Percentiles rank a stretch among this genome's conserved stretches.
These are phyloP conservation scores for Litocranius walleri DNA, from an alignment of 2,113 vertebrate genomes.

Conservation along the genomic window DNA sequence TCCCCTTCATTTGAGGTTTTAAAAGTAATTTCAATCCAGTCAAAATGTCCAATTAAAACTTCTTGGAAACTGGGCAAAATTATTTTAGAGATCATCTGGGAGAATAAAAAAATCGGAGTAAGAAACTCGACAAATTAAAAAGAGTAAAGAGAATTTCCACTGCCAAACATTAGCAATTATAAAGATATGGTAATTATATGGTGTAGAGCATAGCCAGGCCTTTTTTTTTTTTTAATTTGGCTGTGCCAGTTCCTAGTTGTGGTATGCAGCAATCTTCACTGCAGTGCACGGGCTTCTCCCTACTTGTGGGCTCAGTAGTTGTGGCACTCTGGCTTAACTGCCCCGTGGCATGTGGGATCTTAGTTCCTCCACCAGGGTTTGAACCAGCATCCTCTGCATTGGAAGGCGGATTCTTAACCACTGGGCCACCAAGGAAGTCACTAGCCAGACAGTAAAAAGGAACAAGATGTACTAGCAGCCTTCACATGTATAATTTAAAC, in stretches of 20 bases:
- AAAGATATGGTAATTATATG: neutral
- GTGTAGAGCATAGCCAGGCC: neutral
- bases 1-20: neutral
- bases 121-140: neutral
- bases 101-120: neutral
- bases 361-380: neutral
- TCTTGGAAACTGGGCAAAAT: neutral
- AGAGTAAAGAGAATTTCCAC: neutral
- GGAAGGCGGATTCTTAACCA: neutral
- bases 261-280: neutral
- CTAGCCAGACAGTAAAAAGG: neutral
- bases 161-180: neutral
- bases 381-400: neutral
- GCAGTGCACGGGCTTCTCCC: neutral
- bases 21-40: neutral
- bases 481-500: neutral
- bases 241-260: neutral
- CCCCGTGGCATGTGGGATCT: neutral
- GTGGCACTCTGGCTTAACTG: neutral
- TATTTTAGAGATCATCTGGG: neutral
- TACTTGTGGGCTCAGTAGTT: neutral
- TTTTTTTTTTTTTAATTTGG: neutral
- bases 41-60: neutral
- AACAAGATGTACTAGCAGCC: neutral
- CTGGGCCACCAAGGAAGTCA: neutral